A percentile compares a stretch with the other conserved stretches of the same genome.
Evolutionary conservation across 1,140 invertebrate species (phyloP).

Genomic region (Platyscapa corneri): DNA sequence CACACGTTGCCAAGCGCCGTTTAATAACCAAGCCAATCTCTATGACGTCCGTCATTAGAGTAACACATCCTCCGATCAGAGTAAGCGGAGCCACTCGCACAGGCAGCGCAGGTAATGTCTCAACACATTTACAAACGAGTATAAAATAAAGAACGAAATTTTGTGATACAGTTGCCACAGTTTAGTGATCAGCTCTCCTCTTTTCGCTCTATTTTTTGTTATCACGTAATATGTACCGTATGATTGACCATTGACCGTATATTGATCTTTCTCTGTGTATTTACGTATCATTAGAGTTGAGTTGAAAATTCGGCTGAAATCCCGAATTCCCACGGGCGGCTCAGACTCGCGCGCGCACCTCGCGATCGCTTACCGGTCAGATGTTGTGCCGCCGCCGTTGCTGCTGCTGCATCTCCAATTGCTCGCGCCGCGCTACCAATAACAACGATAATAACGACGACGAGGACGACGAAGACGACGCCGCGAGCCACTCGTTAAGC

Average conservation of each 20-base stretch:
- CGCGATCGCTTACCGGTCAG: too few relatives aligned
- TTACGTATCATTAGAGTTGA: background rate
- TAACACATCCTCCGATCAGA: conserved; percentile 35
- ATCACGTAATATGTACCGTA: too few relatives aligned
- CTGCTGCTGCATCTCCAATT: too few relatives aligned
- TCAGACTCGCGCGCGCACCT: background rate
- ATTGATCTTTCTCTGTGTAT: background rate
- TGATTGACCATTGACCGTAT: too few relatives aligned
- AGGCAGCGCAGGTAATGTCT: conserved; percentile 46
- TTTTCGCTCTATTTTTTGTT: background rate
- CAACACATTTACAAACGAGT: conserved; percentile 20
- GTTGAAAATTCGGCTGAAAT: background rate
- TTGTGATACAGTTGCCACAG: conserved; percentile 7
- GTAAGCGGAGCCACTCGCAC: conserved; percentile 29
- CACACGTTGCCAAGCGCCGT: conserved; percentile 24
- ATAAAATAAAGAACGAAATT: conserved; percentile 25
- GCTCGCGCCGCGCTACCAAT: too few relatives aligned
- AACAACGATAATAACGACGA: too few relatives aligned
- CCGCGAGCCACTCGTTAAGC: too few relatives aligned
- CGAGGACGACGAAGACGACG: too few relatives aligned
- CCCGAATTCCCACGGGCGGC: background rate
- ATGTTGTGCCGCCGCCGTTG: too few relatives aligned
- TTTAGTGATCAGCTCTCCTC: conserved; percentile 19
- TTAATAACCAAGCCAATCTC: conserved; percentile 47
- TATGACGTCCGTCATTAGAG: conserved; percentile 46